These are phyloP conservation scores for Buteo buteo DNA, from an alignment of 2,113 vertebrate species.

Conservation along the genomic window DNA sequence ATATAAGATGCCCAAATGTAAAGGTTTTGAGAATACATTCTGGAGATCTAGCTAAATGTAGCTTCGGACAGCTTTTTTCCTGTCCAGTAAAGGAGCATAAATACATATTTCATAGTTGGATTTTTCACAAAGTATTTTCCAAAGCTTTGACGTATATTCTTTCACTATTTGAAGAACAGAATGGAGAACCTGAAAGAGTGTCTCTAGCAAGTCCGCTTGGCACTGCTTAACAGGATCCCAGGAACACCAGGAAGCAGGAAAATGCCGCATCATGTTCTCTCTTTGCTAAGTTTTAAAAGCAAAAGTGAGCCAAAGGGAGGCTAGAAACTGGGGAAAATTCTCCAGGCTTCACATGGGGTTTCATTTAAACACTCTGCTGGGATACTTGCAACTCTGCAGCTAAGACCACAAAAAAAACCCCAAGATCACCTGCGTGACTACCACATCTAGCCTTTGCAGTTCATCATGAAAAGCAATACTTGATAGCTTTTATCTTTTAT, in stretches of 20 bases:
- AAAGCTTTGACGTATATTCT: slow-evolving; percentile 42
- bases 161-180: slow-evolving; percentile 51
- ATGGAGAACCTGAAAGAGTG: slow-evolving; percentile 43
- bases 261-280: neutral
- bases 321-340: neutral
- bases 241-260: neutral
- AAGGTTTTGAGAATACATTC: neutral
- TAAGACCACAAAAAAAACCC: neutral
- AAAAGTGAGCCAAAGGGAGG: neutral
- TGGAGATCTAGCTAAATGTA: neutral
- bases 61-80: neutral
- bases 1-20: neutral
- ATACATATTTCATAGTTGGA: slow-evolving; percentile 8
- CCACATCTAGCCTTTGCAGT: neutral
- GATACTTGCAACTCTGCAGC: neutral
- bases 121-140: slow-evolving; percentile 42
- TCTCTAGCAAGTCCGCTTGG: slow-evolving; percentile 9
- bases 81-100: neutral
- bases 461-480: neutral
- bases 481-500: slow-evolving; percentile 22
- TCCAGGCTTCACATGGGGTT: neutral
- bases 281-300: slow-evolving; percentile 1
- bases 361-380: neutral
- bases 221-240: slow-evolving; percentile 13
- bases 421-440: neutral